Conservation (phyloP, 2,113 vertebrate genomes). For the Bubo scandiacus region DNA sequence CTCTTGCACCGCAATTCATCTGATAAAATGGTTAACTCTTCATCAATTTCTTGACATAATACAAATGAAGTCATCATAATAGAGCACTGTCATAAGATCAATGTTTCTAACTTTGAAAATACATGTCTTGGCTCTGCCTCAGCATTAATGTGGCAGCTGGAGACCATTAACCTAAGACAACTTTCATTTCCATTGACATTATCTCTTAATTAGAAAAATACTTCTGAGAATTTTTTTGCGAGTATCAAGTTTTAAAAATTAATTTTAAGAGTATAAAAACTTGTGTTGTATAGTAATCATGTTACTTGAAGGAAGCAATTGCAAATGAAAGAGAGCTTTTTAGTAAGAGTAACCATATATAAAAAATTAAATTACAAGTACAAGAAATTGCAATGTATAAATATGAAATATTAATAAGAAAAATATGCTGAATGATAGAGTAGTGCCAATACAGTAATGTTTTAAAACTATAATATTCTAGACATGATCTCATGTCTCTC, state of each 20-base stretch:
- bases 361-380: not conserved
- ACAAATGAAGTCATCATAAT: conserved; percentile 54
- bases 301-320: not conserved
- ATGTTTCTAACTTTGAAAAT: conserved; percentile 65
- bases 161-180: conserved; percentile 67
- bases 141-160: conserved; percentile 67
- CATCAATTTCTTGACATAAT: conserved; percentile 51
- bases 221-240: not conserved
- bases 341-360: not conserved
- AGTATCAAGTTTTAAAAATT: not conserved
- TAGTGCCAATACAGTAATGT: not conserved
- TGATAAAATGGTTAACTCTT: conserved; percentile 34
- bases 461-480: not conserved
- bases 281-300: not conserved
- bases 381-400: not conserved
- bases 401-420: not conserved
- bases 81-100: conserved; percentile 50
- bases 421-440: not conserved
- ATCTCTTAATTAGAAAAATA: conserved; percentile 49
- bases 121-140: conserved; percentile 68
- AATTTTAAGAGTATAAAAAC: not conserved
- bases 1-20: not conserved
- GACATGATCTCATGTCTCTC: not conserved
- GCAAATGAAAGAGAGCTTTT: not conserved
- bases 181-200: conserved; percentile 54